These are phyloP conservation scores for Propithecus deckenii DNA, from an alignment of 2,797 vertebrate genomes.

Conservation along the genomic window DNA sequence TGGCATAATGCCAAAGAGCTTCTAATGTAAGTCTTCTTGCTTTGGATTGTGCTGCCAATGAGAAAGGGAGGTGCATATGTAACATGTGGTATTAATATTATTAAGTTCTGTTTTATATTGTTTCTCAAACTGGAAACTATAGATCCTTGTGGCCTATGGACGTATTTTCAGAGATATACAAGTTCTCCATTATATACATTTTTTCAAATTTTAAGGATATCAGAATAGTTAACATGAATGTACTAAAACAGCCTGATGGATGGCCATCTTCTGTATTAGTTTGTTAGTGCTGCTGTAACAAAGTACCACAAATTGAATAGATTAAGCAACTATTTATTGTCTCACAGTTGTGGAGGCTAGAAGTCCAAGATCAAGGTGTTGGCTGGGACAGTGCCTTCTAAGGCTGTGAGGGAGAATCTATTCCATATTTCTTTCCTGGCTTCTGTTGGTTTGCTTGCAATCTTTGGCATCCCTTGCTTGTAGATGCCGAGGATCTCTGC, in stretches of 20 bases:
- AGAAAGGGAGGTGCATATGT: not conserved
- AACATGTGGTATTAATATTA: conserved; percentile 62
- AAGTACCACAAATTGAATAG: not conserved
- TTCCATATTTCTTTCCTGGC: not conserved
- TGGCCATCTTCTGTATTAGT: not conserved
- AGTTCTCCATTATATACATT: not conserved
- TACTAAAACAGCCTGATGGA: not conserved
- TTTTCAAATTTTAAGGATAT: not conserved
- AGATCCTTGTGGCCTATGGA: conserved; percentile 29
- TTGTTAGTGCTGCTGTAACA: not conserved
- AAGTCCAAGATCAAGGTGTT: not conserved
- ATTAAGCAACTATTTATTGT: not conserved
- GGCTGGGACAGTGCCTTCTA: not conserved
- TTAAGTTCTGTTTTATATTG: conserved; percentile 52
- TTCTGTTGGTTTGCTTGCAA: not conserved
- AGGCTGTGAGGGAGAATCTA: not conserved
- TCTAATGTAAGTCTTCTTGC: conserved; percentile 14
- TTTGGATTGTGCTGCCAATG: conserved; percentile 49
- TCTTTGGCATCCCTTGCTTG: not conserved
- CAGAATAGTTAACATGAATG: not conserved
- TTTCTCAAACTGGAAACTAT: conserved; percentile 58
- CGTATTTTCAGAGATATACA: conserved; percentile 20
- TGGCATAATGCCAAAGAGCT: conserved; percentile 50
- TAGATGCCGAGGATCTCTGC: not conserved
- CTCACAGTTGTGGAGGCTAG: not conserved